phyloP scores from a whole-genome alignment of 2,113 vertebrate species.

The Xenopus laevis region DNA sequence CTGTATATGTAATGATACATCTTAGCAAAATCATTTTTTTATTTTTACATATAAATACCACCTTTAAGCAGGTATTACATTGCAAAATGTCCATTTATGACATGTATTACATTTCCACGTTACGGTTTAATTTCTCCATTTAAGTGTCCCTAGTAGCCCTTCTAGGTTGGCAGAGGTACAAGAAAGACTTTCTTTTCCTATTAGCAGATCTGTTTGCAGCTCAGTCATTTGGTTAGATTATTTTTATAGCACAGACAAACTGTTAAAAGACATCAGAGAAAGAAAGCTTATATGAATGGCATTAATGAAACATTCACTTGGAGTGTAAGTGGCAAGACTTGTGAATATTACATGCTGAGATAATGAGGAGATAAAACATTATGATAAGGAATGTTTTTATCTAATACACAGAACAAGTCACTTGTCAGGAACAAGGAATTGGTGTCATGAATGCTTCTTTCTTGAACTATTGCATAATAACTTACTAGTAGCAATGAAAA shows the following conservation, averaged over 20 bases:
- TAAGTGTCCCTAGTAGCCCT: too few species aligned
- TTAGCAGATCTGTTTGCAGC: constrained; percentile 11
- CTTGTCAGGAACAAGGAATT: constrained; percentile 28
- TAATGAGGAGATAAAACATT: constrained; percentile 44
- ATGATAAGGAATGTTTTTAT: constrained; percentile 39
- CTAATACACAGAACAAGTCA: constrained; percentile 41
- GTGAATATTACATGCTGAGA: constrained; percentile 42
- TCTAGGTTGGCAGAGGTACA: not conserved
- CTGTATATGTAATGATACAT: too few species aligned
- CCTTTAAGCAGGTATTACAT: too few species aligned
- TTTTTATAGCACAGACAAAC: constrained; percentile 37
- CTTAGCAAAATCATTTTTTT: too few species aligned
- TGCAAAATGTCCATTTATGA: too few species aligned
- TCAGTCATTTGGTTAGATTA: constrained; percentile 20
- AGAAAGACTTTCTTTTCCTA: not conserved
- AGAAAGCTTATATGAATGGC: constrained; percentile 10
- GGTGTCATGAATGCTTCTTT: constrained; percentile 22
- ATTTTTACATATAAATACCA: too few species aligned
- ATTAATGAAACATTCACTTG: constrained; percentile 44
- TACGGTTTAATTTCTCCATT: too few species aligned
- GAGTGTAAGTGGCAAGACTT: constrained; percentile 36
- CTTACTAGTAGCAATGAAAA: constrained; percentile 17
- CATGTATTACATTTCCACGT: too few species aligned
- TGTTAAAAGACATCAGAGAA: constrained; percentile 21
- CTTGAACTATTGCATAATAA: constrained; percentile 40